Evolutionary conservation across 2,888 invertebrate genomes (phyloP), one percentile per base, ranked within the genome.

Genomic region (Stenolophus ochropezus): DNA sequence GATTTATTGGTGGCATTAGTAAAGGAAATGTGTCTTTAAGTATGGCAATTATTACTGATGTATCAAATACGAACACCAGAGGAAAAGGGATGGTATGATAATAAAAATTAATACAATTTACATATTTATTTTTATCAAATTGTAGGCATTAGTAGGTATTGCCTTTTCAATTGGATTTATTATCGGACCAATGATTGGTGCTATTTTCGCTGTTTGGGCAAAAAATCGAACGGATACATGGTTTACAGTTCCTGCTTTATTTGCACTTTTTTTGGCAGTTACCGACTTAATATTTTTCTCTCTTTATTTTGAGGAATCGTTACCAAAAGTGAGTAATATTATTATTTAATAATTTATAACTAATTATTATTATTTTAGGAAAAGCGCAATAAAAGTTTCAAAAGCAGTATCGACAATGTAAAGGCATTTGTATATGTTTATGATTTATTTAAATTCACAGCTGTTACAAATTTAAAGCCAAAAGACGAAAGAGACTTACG

Each of bases 81-180:
- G 97, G 97, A 47, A 94, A 93, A 88, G 98, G 97, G 87, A 99
- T 99, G 99, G 97, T 96, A 91, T 82, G 73, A 33, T n/a, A 21
- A n/a, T 25, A 69, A 69, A 16, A 69, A 11, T 69, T 69, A 33
- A 16, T 4, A 16, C 21, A 61, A 77, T 75, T 84, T 65, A 25
- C 18, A 4, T 76, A 81, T 75, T 82, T 33, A 71, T 83, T 80
- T 75, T 42, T 27, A 27, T 85, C 27, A 33, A 27, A 14, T 91
- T 91, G 86, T 90, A 97, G 97, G 98, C 99, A n/a, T 89, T 98
- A 76, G 95, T 99, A 83, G 99, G 99, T 8, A 94, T 98, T 85
- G 98, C 99, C 4, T 99, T 99, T 90, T 98, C 98, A 0, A 90
- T 99, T 83, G 99, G 98, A n/a, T 99, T 99, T 89, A 96, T 98